A percentile compares a stretch with the other conserved stretches of the same genome.
These are phyloP conservation scores for Enoplosus armatus DNA, from an alignment of 2,797 vertebrate genomes.

Conservation along the genomic window DNA sequence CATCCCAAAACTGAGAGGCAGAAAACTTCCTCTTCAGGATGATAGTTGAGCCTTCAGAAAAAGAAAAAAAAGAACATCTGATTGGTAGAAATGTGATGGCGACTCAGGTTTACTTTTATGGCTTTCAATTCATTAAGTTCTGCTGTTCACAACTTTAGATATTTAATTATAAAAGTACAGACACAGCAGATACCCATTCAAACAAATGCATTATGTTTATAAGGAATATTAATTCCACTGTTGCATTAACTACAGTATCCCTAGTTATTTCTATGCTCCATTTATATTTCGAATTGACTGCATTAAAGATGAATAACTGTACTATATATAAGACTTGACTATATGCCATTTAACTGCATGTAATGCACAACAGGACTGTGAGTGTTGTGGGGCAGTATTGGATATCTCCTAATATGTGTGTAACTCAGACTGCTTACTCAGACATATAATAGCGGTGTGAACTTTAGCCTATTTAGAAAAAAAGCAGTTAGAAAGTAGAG, in stretches of 20 bases:
- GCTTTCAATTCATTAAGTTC: neutral
- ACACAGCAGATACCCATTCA: neutral
- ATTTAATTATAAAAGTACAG: neutral
- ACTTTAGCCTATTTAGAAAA: conserved; percentile 73
- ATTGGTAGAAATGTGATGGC: neutral
- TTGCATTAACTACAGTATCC: neutral
- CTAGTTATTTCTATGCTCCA: neutral
- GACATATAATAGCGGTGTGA: conserved; percentile 45
- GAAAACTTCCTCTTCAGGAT: conserved; percentile 91
- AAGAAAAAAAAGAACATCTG: conserved; percentile 55
- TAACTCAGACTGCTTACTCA: conserved; percentile 14
- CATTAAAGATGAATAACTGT: neutral
- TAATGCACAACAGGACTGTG: conserved; percentile 3
- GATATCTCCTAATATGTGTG: conserved; percentile 4
- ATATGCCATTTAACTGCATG: neutral
- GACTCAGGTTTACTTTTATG: neutral
- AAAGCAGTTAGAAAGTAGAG: conserved; percentile 38
- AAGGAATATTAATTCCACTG: neutral
- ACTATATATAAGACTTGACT: neutral
- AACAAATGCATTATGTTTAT: neutral
- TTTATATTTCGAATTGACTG: neutral
- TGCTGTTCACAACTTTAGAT: neutral
- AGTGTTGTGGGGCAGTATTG: neutral
- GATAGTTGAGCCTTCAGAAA: conserved; percentile 81
- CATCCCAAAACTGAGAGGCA: conserved; percentile 92